A percentile compares a stretch with the other conserved stretches of the same genome.
phyloP scores from a whole-genome alignment of 2,113 vertebrate genomes.

The Melozone crissalis region DNA sequence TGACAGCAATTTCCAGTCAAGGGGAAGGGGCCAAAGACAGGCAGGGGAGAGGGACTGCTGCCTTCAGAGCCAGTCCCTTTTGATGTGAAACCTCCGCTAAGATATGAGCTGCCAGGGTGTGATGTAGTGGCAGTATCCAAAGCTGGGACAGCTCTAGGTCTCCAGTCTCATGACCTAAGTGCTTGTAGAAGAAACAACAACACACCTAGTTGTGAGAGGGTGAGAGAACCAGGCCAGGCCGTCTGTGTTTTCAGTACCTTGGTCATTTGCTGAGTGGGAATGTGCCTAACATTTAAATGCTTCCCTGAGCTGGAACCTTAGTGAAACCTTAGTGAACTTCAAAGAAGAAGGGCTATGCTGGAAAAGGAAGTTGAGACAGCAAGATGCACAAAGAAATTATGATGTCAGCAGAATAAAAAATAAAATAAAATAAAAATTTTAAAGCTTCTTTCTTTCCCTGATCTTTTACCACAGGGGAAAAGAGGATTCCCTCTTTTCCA shows the following conservation, averaged over 20 bases:
- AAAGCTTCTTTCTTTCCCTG: neutral
- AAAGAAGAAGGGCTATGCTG: neutral
- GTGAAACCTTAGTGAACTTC: neutral
- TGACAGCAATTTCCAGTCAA: neutral
- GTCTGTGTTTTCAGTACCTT: neutral
- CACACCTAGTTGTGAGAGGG: neutral
- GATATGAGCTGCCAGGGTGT: neutral
- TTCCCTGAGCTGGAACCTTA: neutral
- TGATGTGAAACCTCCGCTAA: neutral
- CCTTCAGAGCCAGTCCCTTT: neutral
- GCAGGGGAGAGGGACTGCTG: accelerated
- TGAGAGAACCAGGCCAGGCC: neutral
- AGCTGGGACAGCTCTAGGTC: neutral
- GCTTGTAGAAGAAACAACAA: neutral
- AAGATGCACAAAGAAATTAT: neutral
- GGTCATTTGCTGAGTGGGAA: neutral
- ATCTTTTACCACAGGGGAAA: neutral
- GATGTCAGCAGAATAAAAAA: neutral
- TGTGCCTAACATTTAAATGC: neutral
- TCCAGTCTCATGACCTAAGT: neutral
- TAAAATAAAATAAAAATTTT: neutral
- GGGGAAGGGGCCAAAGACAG: neutral
- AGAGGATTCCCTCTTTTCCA: neutral
- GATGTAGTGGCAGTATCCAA: neutral
- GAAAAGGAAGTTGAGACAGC: neutral